A percentile compares a stretch with the other conserved stretches of the same genome.
phyloP scores from a whole-genome alignment of 2,797 vertebrate species.

The Knipowitschia caucasica region DNA sequence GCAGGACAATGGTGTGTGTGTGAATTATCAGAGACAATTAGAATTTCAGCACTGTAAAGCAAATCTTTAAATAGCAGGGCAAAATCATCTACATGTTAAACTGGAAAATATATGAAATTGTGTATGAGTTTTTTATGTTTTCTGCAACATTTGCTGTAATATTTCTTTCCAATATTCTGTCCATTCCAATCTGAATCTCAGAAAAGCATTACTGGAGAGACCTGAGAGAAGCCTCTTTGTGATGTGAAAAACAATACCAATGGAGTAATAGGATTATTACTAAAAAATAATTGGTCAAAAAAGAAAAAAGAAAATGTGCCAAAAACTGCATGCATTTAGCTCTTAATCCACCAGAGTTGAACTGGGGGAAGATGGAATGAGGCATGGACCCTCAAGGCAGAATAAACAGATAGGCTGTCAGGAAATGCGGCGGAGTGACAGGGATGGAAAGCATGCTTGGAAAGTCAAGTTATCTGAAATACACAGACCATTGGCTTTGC shows the following conservation, averaged over 20 bases:
- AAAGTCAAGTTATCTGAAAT: conserved; percentile 24
- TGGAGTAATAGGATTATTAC: conserved; percentile 47
- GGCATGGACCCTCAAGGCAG: conserved; percentile 45
- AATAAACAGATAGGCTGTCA: conserved; percentile 57
- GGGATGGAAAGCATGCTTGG: conserved; percentile 34
- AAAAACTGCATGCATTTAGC: conserved; percentile 46
- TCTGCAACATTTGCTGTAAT: no score
- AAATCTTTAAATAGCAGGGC: no score
- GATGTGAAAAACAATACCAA: conserved; percentile 25
- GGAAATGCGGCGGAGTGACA: conserved; percentile 29
- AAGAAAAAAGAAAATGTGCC: conserved; percentile 42
- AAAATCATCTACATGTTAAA: no score
- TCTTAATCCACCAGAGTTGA: conserved; percentile 52
- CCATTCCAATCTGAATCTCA: background rate
- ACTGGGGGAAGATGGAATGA: conserved; percentile 42
- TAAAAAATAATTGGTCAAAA: conserved; percentile 31
- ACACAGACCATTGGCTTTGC: conserved; percentile 8
- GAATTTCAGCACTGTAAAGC: background rate
- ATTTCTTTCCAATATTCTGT: background rate
- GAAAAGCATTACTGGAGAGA: conserved; percentile 17
- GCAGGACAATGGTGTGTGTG: conserved; percentile 2
- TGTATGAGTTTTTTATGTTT: no score
- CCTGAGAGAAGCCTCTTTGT: conserved; percentile 10
- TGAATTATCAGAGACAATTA: background rate
- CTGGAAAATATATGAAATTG: no score